These are phyloP conservation scores for Busseola fusca DNA, from an alignment of 2,888 invertebrate genomes.

Conservation along the genomic window DNA sequence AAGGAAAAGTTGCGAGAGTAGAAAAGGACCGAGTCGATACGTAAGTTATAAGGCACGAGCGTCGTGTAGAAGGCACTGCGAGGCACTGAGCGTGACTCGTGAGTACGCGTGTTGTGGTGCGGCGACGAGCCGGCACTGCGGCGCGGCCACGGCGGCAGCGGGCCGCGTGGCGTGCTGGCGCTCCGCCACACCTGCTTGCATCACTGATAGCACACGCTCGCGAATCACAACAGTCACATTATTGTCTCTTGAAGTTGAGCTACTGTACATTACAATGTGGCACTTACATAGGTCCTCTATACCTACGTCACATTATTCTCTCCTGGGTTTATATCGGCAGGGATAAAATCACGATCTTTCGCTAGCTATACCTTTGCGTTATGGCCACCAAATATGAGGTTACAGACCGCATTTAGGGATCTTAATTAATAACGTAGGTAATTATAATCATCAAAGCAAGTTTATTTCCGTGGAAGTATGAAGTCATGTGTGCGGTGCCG, in stretches of 20 bases:
- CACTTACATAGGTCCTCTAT: neutral
- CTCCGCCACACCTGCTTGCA: slow-evolving; percentile 64
- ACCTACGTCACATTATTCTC: neutral
- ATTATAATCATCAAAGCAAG: slow-evolving; percentile 24
- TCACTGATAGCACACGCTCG: slow-evolving; percentile 55
- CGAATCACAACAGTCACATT: neutral
- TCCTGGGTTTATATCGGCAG: neutral
- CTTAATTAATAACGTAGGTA: slow-evolving; percentile 18
- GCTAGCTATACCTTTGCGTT: neutral
- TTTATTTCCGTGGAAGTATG: slow-evolving; percentile 53
- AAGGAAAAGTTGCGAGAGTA: slow-evolving; percentile 50
- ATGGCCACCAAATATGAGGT: neutral
- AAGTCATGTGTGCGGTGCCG: slow-evolving; percentile 44
- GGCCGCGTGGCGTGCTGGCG: slow-evolving; percentile 27
- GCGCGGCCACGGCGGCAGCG: slow-evolving; percentile 44
- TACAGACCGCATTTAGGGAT: neutral
- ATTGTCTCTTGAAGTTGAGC: neutral
- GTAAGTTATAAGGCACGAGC: slow-evolving; percentile 72
- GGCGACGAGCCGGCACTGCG: slow-evolving; percentile 37
- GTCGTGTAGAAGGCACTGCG: slow-evolving; percentile 76
- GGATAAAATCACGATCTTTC: neutral
- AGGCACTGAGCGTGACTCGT: slow-evolving; percentile 75
- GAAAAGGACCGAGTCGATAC: slow-evolving; percentile 42
- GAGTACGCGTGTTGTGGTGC: slow-evolving; percentile 45
- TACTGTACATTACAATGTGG: neutral